Percentiles rank a stretch among this genome's conserved stretches.
Evolutionary conservation across 2,797 vertebrate genomes (phyloP).

Genomic region (Avahi laniger): DNA sequence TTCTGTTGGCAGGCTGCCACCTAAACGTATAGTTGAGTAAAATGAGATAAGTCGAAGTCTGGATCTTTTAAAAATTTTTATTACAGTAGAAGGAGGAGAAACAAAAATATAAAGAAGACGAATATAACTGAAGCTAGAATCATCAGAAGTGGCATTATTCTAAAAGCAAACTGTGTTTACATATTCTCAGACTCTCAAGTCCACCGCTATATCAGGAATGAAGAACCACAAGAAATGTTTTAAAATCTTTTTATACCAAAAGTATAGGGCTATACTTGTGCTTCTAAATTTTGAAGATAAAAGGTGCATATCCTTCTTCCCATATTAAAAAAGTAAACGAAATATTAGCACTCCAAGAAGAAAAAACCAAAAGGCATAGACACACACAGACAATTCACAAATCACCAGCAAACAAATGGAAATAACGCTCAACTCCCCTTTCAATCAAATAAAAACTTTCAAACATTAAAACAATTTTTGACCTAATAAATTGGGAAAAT

Average conservation of each 20-base stretch:
- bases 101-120: slow-evolving; percentile 16
- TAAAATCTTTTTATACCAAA: not conserved
- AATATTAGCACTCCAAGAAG: not conserved
- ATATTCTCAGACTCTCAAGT: not conserved
- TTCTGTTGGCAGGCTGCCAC: slow-evolving; percentile 74
- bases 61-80: slow-evolving; percentile 67
- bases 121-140: not conserved
- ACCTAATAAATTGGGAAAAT: slow-evolving; percentile 21
- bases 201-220: not conserved
- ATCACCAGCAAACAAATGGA: not conserved
- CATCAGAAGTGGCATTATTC: slow-evolving; percentile 38
- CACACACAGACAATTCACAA: not conserved
- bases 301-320: not conserved
- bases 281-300: slow-evolving; percentile 38
- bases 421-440: slow-evolving; percentile 14
- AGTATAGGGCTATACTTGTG: not conserved
- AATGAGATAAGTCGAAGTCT: slow-evolving; percentile 61
- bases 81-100: slow-evolving; percentile 1
- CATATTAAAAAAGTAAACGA: not conserved
- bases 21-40: slow-evolving; percentile 59
- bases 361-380: not conserved
- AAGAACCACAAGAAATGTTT: not conserved
- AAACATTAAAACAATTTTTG: slow-evolving; percentile 63
- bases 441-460: slow-evolving; percentile 42
- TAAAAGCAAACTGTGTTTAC: not conserved